Evolutionary conservation across 2,888 invertebrate species (phyloP), one percentile per base, ranked within the genome.

Genomic region (Troglohyphantes excavatus): DNA sequence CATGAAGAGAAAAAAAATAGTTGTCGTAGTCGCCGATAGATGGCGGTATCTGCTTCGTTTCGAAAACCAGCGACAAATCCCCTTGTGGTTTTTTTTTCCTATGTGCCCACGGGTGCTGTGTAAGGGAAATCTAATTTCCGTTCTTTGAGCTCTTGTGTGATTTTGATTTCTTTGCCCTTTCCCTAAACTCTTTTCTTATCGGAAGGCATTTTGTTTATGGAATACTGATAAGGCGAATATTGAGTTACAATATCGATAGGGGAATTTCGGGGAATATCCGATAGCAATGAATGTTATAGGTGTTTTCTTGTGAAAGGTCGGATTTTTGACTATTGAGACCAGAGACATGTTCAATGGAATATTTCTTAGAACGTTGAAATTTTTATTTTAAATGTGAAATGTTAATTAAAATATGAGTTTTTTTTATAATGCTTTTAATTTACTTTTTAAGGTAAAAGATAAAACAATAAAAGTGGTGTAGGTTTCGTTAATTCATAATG

Each of bases 101-200:
- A 7, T 23, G 27, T 23, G 33, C 39, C 9, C 76, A 3, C 17
- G 6, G 19, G 23, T 79, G 65, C 17, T 46, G 21, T 61, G 59
- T 33, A 33, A 63, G 59, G 65, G 27, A 81, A 82, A 82, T 82
- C 59, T 70, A 72, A 82, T 82, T 82, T 82, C 82, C 82, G 82
- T 59, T 26, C 82, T 26, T 17, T 21, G 70, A 43, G 11, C 19
- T 29, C 27, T 27, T 27, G 75, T 33, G 61, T 33, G 72, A 26
- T 26, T 46, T 21, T 13, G 43, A 72, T 72, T 72, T 72, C 46
- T 46, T 3, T 46, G 13, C 26, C 17, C 23, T 72, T 53, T 17
- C 46, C 13, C 17, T 27, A 7, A 2, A 19, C 21, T 46, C 17
- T 72, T n/a, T 43, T 5, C 17, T 26, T 43, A 17, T 72, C 46